Conservation (phyloP, 2,113 vertebrate species). For the Oreochromis tanganicae region DNA sequence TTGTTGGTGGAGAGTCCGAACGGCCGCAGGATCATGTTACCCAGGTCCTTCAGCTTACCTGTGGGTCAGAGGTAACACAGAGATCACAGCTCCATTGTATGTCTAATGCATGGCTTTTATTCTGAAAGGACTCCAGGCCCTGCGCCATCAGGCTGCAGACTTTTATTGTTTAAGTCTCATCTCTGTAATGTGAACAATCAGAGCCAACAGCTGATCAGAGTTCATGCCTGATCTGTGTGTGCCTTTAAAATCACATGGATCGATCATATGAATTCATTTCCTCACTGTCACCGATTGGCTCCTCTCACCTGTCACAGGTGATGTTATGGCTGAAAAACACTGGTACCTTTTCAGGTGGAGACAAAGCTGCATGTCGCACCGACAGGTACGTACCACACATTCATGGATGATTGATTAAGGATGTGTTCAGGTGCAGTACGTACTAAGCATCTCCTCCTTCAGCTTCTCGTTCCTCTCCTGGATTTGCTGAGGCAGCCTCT, state of each 20-base stretch:
- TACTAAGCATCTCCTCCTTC: slow-evolving; percentile 96
- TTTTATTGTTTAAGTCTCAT: background rate
- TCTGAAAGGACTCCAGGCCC: background rate
- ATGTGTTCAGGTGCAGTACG: slow-evolving; percentile 32
- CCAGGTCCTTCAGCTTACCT: slow-evolving; percentile 97
- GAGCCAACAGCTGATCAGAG: background rate
- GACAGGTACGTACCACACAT: background rate
- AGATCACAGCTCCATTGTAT: background rate
- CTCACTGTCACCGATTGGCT: background rate
- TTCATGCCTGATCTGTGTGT: background rate
- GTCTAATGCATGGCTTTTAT: background rate
- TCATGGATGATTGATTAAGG: background rate
- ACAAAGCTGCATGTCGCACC: background rate
- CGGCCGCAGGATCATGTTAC: slow-evolving; percentile 90
- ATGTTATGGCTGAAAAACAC: background rate
- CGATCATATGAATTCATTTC: background rate
- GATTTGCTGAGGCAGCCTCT: slow-evolving; percentile 91
- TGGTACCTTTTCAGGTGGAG: background rate
- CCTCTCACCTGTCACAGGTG: background rate
- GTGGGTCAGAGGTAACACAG: background rate
- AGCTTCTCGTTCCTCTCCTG: slow-evolving; percentile 92
- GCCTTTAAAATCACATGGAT: background rate
- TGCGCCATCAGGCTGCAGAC: background rate
- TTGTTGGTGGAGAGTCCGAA: slow-evolving; percentile 96
- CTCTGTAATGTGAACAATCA: background rate